Evolutionary conservation across 2,797 vertebrate genomes (phyloP).

Genomic region (Taeniopygia guttata): DNA sequence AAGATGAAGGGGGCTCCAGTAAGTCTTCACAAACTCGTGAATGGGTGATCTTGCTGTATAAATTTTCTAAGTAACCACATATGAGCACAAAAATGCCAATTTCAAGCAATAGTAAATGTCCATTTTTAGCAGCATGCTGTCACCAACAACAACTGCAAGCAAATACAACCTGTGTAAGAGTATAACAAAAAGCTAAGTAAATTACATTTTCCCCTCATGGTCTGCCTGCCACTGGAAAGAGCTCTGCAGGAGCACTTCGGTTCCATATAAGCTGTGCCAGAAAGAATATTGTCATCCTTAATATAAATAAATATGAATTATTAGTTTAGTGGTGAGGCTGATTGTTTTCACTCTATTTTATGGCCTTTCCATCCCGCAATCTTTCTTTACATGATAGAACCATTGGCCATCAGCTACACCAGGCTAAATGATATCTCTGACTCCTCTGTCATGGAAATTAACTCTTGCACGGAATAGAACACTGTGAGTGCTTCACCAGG

Average conservation of each 20-base stretch:
- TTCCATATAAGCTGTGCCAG: background rate
- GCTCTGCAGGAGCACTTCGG: background rate
- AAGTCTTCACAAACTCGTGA: background rate
- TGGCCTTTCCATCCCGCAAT: background rate
- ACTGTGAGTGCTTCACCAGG: fast-evolving
- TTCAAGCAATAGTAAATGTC: background rate
- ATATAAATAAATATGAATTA: background rate
- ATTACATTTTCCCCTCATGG: background rate
- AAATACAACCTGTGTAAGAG: background rate
- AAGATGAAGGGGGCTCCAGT: background rate
- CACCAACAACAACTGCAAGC: background rate
- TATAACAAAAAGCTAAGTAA: background rate
- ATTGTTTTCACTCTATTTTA: background rate
- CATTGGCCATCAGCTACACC: fast-evolving
- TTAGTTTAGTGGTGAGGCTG: background rate
- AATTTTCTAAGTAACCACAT: background rate
- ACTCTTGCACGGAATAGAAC: background rate
- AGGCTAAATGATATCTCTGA: background rate
- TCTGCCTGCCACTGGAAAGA: background rate
- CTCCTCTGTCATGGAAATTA: background rate
- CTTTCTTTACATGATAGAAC: background rate
- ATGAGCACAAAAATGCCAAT: background rate
- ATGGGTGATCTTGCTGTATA: background rate
- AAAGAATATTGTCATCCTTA: background rate
- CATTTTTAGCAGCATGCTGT: background rate